Base-by-base conservation (phyloP, 2,888 invertebrate species). In the Dastarcus helophoroides region DNA sequence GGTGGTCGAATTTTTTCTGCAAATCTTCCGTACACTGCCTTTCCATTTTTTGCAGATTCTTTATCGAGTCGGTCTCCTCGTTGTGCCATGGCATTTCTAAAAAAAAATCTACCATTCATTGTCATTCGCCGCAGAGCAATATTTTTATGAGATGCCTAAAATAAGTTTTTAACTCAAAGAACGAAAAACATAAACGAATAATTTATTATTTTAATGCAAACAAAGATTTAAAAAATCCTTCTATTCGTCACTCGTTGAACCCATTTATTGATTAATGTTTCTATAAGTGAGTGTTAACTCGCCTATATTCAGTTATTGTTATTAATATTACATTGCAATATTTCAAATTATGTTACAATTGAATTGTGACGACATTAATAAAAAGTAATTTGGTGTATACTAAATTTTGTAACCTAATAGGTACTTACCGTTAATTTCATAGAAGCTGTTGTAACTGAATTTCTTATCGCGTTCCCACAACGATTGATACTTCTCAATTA, bases 391-490 rank as follows among this genome's bases (percentile, higher is more conserved):
- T 15, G n/a, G 11, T 8, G 14, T 32, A 9, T 6, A 17, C 19
- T 6, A 17, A 7, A 17, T 17, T 17, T n/a, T 8, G 10, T 13
- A 26, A 13, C 6, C n/a, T 4, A 13, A 10, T 23, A 3, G 8
- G 7, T 22, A 15, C 24, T 29, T 22, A 36, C 36, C 29, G 9
- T 25, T 17, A 7, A 29, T 17, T 14, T 34, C 31, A 6, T n/a
- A 3, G 19, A 35, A 38, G 21, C n/a, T n/a, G n/a, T 16, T 35
- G 35, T 23, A 36, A 15, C 23, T 33, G 22, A 25, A 42, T 28
- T 50, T 45, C 28, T 46, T 51, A 33, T 59, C 57, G 7, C 46
- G 46, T 26, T 50, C 46, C 60, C 60, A 61, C 27, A 48, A 43
- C 13, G 43, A 48, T 27, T 52, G 52, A 33, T 55, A 59, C 37